Evolutionary conservation across 2,888 invertebrate genomes (phyloP), one percentile per base, ranked within the genome.

Genomic region (Drosophila setosimentum): DNA sequence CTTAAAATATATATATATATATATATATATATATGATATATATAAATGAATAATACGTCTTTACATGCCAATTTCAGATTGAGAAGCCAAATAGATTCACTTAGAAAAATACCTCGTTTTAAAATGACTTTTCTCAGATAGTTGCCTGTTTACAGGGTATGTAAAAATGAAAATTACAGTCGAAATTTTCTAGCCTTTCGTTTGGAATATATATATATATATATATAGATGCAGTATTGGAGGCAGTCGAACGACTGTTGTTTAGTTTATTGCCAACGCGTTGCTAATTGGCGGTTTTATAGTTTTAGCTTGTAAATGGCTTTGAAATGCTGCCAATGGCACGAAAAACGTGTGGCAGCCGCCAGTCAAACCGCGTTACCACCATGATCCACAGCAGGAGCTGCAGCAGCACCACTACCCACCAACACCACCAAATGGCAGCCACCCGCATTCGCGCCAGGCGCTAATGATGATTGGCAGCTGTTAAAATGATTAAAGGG

Each of bases 401-500:
- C 13, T 24, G 33, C 29, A 58, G 11, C 57, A 51, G 7, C 33
- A 35, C 45, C 51, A 58, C 40, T 48, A 51, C 51, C 51, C 53
- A 33, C 8, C 24, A 8, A 8, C 63, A 58, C 35, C 30, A 51
- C 45, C 69, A 42, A 35, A 35, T 50, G 40, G 24, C 61, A 62
- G 18, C 60, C 55, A 55, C 60, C 60, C 66, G 40, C 53, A 68
- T 55, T 61, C 55, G 55, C 55, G 62, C 63, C 42, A 53, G 66
- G 55, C 74, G 72, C 85, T 89, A 89, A 89, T 85, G 90, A 85
- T 87, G 88, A 87, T 89, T 89, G 85, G 85, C 90, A 87, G 90
- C 84, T 86, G 87, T 89, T 89, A 80, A 89, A 85, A 82, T 89
- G 82, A 89, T 89, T 85, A 89, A 61, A 87, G 86, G 75, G 80